Percentiles rank a stretch among this genome's conserved stretches.
phyloP scores from a whole-genome alignment of 2,113 vertebrate genomes.

The Vireo altiloquus region DNA sequence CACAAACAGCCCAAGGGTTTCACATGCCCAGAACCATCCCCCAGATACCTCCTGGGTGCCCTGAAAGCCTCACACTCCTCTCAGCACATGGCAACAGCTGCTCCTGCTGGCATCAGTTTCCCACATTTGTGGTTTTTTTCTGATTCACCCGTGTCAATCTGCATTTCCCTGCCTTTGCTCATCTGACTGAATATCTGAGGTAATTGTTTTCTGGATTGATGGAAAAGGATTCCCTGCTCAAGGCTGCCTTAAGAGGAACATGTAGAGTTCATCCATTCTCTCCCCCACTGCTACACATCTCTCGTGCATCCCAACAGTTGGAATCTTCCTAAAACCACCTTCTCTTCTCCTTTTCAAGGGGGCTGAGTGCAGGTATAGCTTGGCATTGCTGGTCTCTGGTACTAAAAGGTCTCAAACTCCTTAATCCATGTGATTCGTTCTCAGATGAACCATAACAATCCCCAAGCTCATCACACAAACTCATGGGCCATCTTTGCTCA shows the following conservation, averaged over 20 bases:
- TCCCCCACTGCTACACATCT: neutral
- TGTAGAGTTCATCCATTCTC: neutral
- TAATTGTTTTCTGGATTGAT: neutral
- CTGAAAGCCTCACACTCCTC: neutral
- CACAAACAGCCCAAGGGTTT: neutral
- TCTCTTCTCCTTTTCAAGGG: neutral
- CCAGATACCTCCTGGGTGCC: neutral
- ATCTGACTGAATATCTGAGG: neutral
- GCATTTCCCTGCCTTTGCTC: neutral
- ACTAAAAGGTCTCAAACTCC: neutral
- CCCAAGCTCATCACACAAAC: neutral
- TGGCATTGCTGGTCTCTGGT: neutral
- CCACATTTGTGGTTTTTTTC: accelerated
- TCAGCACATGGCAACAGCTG: neutral
- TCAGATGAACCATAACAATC: neutral
- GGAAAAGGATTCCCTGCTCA: neutral
- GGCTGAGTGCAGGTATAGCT: neutral
- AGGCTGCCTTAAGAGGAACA: neutral
- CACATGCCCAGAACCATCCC: neutral
- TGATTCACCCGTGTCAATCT: neutral
- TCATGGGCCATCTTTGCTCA: neutral
- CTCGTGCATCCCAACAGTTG: neutral
- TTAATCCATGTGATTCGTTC: neutral
- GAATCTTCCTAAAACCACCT: neutral
- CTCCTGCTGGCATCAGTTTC: neutral